phyloP scores from a whole-genome alignment of 2,888 invertebrate species.

The Lacanobia oleracea region DNA sequence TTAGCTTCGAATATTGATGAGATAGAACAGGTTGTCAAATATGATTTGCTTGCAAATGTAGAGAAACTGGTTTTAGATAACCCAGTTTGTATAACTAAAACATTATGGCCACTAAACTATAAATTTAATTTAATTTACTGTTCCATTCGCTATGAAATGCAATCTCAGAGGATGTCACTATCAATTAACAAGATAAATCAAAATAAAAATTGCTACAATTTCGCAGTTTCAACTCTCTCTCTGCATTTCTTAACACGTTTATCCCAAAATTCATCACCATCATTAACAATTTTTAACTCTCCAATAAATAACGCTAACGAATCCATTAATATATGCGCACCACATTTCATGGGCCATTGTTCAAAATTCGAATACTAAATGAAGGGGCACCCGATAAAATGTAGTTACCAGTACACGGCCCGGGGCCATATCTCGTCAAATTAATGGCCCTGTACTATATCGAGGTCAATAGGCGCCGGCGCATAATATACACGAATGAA shows the following conservation, averaged over 20 bases:
- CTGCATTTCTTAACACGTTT: neutral
- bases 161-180: conserved; percentile 1
- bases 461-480: conserved; percentile 63
- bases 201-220: neutral
- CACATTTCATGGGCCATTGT: conserved; percentile 22
- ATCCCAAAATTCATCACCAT: conserved; percentile 13
- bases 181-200: conserved; percentile 4
- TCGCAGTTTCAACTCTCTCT: neutral
- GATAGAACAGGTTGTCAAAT: conserved; percentile 30
- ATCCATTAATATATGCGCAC: conserved; percentile 25
- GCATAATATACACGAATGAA: conserved; percentile 36
- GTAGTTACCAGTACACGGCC: conserved; percentile 31
- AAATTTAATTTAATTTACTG: neutral
- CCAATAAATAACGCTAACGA: conserved; percentile 27
- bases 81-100: conserved; percentile 20
- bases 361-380: conserved; percentile 30
- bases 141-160: conserved; percentile 10
- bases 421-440: conserved; percentile 58
- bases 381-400: conserved; percentile 32
- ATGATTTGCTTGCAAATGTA: conserved; percentile 23
- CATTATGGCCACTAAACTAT: neutral
- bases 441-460: conserved; percentile 61
- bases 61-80: conserved; percentile 35
- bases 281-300: conserved; percentile 18
- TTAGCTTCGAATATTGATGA: conserved; percentile 28